These are phyloP conservation scores for Tetranychus piercei DNA, from an alignment of 2,888 invertebrate genomes.

Conservation along the genomic window DNA sequence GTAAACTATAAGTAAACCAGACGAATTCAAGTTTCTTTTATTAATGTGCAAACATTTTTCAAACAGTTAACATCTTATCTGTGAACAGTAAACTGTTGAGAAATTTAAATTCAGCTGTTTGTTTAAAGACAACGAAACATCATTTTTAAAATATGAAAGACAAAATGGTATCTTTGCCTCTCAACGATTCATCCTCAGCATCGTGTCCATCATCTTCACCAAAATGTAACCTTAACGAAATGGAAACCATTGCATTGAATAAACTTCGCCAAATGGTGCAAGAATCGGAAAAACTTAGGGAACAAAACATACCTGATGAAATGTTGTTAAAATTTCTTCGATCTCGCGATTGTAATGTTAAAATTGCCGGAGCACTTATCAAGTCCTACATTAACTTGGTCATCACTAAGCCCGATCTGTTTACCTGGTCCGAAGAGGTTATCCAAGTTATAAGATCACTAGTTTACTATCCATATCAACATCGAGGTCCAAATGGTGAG, in stretches of 20 bases:
- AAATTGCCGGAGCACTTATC: background rate
- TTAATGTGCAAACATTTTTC: too few species aligned
- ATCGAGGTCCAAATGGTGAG: conserved; percentile 7
- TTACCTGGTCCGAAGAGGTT: background rate
- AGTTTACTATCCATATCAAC: background rate
- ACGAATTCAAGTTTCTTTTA: too few species aligned
- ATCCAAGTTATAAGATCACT: background rate
- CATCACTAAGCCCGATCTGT: background rate
- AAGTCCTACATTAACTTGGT: background rate
- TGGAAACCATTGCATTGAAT: background rate
- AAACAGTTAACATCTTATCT: too few species aligned
- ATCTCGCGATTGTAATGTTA: background rate
- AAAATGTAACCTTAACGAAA: background rate
- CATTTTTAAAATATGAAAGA: too few species aligned
- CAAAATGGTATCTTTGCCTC: too few species aligned
- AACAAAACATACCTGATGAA: background rate
- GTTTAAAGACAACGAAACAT: too few species aligned
- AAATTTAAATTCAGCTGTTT: too few species aligned
- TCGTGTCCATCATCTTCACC: too few species aligned
- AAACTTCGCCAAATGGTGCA: background rate
- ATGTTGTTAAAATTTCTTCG: conserved; percentile 12
- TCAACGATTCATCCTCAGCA: too few species aligned
- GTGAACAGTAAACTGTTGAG: too few species aligned
- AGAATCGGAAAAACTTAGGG: background rate
- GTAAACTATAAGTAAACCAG: too few species aligned